phyloP scores from a whole-genome alignment of 2,797 vertebrate genomes.

The Gobio occitaniae region DNA sequence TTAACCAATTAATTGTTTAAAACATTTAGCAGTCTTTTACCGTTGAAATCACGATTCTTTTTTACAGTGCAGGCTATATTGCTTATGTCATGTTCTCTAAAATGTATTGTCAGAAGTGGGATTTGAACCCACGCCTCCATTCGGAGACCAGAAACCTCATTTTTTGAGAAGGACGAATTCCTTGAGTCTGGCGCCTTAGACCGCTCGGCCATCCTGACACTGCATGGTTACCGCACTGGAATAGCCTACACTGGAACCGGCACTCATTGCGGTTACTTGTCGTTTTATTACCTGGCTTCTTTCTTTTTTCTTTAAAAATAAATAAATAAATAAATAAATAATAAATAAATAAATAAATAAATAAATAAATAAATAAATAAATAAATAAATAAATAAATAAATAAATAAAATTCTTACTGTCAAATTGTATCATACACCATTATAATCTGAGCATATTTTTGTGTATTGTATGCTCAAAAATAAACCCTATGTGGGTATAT shows the following conservation, averaged over 20 bases:
- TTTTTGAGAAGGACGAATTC: accelerated
- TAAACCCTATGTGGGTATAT: too few species aligned
- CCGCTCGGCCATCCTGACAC: not conserved
- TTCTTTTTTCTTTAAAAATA: too few species aligned
- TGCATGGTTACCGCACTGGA: accelerated
- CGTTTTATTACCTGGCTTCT: not conserved
- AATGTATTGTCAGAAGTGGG: not conserved
- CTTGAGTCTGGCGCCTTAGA: slow-evolving; percentile 21
- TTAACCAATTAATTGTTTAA: too few species aligned
- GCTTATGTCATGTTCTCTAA: not conserved
- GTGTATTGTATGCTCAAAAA: too few species aligned
- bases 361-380: not conserved
- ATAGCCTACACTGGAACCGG: accelerated
- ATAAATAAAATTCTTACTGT: not conserved
- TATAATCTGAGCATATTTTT: not conserved
- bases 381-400: not conserved
- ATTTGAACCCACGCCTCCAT: slow-evolving; percentile 24
- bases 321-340: not conserved
- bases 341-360: not conserved
- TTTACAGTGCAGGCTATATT: not conserved
- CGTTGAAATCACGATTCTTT: too few species aligned
- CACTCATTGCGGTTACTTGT: not conserved
- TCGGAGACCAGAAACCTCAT: not conserved
- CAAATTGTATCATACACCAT: not conserved
- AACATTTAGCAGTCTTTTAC: too few species aligned